Percentiles rank a stretch among this genome's conserved stretches.
These are phyloP conservation scores for Taenioides sp. DNA, from an alignment of 2,797 vertebrate species.

Conservation along the genomic window DNA sequence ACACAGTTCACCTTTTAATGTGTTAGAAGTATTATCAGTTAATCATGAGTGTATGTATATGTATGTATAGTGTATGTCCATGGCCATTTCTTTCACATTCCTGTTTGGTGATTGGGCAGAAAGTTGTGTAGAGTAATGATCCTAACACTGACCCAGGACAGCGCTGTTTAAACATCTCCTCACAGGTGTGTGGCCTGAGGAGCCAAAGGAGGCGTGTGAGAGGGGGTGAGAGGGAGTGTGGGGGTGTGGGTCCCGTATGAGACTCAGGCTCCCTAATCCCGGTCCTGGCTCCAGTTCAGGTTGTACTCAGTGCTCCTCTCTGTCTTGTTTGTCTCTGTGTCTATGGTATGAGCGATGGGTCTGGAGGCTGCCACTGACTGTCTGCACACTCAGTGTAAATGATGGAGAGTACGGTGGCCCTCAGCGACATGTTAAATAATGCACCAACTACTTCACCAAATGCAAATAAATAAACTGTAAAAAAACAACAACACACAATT, in stretches of 20 bases:
- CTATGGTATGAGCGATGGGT: too few species aligned
- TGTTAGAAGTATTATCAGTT: too few species aligned
- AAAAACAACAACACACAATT: too few species aligned
- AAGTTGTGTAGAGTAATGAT: constrained; percentile 36
- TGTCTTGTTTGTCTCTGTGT: neutral
- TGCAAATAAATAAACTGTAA: too few species aligned
- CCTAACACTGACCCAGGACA: constrained; percentile 46
- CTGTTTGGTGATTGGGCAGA: constrained; percentile 55
- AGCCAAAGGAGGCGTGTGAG: neutral
- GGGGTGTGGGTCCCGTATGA: neutral
- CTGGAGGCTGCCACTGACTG: too few species aligned
- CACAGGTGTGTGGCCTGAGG: constrained; percentile 58
- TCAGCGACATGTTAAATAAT: neutral
- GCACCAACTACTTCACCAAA: neutral
- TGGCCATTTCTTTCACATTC: constrained; percentile 47
- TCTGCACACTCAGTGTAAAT: too few species aligned
- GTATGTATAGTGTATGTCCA: too few species aligned
- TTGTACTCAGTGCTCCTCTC: neutral
- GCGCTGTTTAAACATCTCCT: constrained; percentile 38
- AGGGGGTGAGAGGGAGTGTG: neutral
- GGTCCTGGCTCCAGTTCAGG: too few species aligned
- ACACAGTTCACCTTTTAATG: too few species aligned
- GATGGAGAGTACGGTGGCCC: too few species aligned
- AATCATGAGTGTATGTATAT: too few species aligned
- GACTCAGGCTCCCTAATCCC: too few species aligned